Evolutionary conservation across 1,140 invertebrate species (phyloP).

Genomic region (Telenomus remus): DNA sequence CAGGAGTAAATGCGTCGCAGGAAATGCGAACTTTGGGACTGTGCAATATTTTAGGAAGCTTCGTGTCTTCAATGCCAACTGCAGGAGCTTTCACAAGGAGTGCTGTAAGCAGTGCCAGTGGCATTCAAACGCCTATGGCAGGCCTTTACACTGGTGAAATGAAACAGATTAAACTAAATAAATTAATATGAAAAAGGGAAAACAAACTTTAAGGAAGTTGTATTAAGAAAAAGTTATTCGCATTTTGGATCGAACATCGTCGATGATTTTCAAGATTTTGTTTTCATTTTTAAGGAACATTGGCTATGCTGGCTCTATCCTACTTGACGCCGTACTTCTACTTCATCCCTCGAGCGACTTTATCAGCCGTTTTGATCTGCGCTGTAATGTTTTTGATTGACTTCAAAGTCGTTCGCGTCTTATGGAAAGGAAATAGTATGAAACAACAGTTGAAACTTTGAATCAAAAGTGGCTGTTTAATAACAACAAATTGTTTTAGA

Average conservation of each 20-base stretch:
- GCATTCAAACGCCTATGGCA: conserved; percentile 84
- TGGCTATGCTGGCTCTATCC: conserved; percentile 79
- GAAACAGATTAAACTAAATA: not conserved
- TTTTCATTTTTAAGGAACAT: conserved; percentile 68
- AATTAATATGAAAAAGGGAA: not conserved
- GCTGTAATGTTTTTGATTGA: conserved; percentile 84
- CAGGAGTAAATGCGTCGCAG: conserved; percentile 79
- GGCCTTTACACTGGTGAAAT: conserved; percentile 79
- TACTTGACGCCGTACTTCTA: conserved; percentile 83
- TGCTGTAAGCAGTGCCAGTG: conserved; percentile 85
- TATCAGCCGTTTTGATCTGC: conserved; percentile 82
- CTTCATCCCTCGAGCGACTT: conserved; percentile 81
- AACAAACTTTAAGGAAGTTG: too few relatives aligned
- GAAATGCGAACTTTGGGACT: conserved; percentile 82
- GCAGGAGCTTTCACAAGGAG: conserved; percentile 84
- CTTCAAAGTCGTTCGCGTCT: conserved; percentile 75
- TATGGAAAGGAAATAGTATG: conserved; percentile 81
- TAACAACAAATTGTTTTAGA: conserved; percentile 70
- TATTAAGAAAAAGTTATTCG: too few relatives aligned
- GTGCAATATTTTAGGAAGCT: conserved; percentile 84
- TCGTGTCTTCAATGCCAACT: conserved; percentile 83
- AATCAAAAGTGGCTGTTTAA: not conserved
- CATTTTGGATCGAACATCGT: too few relatives aligned
- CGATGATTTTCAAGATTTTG: too few relatives aligned
- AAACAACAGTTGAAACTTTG: not conserved